Conservation (phyloP, 2,888 invertebrate genomes). For the Brenthis ino region DNA sequence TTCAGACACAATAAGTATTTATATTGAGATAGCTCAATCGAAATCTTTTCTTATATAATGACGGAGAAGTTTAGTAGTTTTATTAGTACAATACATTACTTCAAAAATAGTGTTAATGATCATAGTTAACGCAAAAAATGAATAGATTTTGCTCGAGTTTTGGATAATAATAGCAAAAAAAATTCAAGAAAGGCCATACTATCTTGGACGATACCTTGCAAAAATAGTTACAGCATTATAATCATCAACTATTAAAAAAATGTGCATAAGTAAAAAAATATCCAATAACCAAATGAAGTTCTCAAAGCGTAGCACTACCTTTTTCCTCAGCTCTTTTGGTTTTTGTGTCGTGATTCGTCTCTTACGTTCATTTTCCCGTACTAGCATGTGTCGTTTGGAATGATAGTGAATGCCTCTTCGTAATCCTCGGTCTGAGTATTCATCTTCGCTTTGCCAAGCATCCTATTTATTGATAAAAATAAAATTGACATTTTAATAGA, state of each 20-base stretch:
- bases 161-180: too few relatives aligned
- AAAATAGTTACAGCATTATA: not conserved
- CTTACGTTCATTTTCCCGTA: constrained; percentile 51
- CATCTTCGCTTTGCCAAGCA: constrained; percentile 43
- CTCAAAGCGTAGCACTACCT: constrained; percentile 46
- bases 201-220: too few relatives aligned
- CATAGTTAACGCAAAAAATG: too few relatives aligned
- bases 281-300: too few relatives aligned
- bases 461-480: constrained; percentile 21
- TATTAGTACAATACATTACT: not conserved
- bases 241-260: not conserved
- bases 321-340: constrained; percentile 60
- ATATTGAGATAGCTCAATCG: too few relatives aligned
- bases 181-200: too few relatives aligned
- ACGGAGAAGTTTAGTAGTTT: too few relatives aligned
- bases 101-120: not conserved
- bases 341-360: constrained; percentile 52
- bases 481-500: not conserved
- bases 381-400: constrained; percentile 64
- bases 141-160: too few relatives aligned
- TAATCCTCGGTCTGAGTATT: constrained; percentile 39
- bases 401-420: constrained; percentile 55
- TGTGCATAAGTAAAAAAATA: too few relatives aligned
- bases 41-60: too few relatives aligned
- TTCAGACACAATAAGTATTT: too few relatives aligned